phyloP scores from a whole-genome alignment of 2,113 vertebrate genomes.

The Chrysochloris asiatica region DNA sequence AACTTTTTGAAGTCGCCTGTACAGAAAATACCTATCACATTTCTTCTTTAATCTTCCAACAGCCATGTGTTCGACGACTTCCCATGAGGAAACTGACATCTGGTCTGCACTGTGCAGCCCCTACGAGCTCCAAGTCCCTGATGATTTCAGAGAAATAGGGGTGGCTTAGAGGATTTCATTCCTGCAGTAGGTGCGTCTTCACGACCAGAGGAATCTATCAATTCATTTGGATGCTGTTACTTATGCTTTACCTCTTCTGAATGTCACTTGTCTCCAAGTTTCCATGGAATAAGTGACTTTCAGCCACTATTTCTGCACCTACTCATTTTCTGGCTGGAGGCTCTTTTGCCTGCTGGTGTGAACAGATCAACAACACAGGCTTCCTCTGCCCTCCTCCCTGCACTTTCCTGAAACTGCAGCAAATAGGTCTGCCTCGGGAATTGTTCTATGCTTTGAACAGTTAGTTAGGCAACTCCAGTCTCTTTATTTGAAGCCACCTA shows the following conservation, averaged over 20 bases:
- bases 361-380: neutral
- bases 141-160: neutral
- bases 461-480: neutral
- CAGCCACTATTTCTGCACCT: accelerated
- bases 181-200: neutral
- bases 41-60: neutral
- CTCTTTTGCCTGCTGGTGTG: neutral
- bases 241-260: neutral
- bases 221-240: neutral
- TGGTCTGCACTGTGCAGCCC: neutral
- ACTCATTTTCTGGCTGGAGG: neutral
- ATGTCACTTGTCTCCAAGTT: neutral
- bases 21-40: too few relatives aligned
- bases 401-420: constrained; percentile 26
- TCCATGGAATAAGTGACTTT: neutral
- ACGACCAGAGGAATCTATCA: neutral
- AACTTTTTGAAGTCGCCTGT: too few relatives aligned
- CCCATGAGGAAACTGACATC: too few relatives aligned
- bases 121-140: neutral
- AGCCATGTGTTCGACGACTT: too few relatives aligned
- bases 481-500: constrained; percentile 25
- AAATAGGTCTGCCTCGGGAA: neutral
- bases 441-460: neutral
- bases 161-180: neutral
- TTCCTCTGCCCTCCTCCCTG: neutral